Conservation (phyloP, 2,113 vertebrate species). For the Megaleporinus macrocephalus region DNA sequence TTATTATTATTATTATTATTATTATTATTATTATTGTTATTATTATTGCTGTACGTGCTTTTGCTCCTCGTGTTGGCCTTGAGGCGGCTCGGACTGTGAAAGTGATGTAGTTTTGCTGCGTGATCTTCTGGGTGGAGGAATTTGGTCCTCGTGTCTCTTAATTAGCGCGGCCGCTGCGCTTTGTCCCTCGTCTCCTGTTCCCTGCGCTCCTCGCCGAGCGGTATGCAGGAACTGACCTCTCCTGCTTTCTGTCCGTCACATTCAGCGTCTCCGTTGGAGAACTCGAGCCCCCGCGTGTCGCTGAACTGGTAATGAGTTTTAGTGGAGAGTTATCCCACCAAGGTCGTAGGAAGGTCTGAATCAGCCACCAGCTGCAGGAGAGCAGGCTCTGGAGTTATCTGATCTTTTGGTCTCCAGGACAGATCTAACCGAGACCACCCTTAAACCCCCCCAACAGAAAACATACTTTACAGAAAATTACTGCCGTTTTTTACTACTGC, state of each 20-base stretch:
- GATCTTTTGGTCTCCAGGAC: background rate
- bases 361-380: background rate
- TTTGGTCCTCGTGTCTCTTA: background rate
- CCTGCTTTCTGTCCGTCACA: background rate
- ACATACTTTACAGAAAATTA: too few relatives aligned
- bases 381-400: background rate
- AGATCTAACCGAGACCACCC: too few relatives aligned
- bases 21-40: too few relatives aligned
- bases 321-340: background rate
- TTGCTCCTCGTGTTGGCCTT: background rate
- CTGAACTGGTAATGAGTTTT: conserved; percentile 22
- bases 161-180: background rate
- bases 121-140: background rate
- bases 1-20: too few relatives aligned
- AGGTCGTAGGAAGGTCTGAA: conserved; percentile 1
- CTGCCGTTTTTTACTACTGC: too few relatives aligned
- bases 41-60: too few relatives aligned
- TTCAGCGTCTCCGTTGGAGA: background rate
- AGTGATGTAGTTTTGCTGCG: background rate
- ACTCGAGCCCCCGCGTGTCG: background rate
- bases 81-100: background rate
- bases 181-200: background rate
- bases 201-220: background rate
- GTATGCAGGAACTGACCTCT: background rate
- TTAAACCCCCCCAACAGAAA: too few relatives aligned